Conservation (phyloP, 2,797 vertebrate species). For the Agapornis canus region DNA sequence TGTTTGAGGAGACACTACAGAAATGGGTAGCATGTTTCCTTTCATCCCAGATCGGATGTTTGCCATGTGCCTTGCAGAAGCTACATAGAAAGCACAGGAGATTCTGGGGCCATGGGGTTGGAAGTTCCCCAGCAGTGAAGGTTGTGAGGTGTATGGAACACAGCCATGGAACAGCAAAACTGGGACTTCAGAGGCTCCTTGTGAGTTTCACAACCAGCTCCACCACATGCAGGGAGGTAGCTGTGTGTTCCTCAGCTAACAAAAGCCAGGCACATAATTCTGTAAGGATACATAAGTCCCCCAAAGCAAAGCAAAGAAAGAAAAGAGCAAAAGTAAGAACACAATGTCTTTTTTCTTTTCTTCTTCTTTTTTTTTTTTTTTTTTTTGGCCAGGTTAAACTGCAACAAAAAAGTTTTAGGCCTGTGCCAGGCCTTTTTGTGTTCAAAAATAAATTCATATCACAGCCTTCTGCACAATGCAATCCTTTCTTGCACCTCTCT, state of each 20-base stretch:
- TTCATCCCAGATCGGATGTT: not conserved
- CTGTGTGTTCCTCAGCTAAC: not conserved
- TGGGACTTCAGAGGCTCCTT: not conserved
- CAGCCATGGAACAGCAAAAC: not conserved
- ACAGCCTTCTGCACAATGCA: not conserved
- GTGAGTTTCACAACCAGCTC: not conserved
- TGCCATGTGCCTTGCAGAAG: not conserved
- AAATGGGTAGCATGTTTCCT: not conserved
- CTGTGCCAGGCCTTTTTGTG: not conserved
- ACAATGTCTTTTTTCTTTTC: not conserved
- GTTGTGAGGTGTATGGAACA: not conserved
- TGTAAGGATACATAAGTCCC: not conserved
- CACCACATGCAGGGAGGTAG: not conserved
- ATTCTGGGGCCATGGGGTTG: not conserved
- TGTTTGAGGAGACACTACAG: not conserved
- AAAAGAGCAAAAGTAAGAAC: not conserved
- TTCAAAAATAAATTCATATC: not conserved
- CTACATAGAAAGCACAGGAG: rapidly evolving
- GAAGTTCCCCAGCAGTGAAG: not conserved
- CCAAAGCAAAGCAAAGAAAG: not conserved
- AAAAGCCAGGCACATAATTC: not conserved
- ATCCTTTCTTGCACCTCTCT: not conserved
- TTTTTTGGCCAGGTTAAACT: not conserved
- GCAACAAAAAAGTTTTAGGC: not conserved
- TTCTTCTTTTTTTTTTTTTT: no score